Percentiles rank a stretch among this genome's conserved stretches.
phyloP scores from a whole-genome alignment of 1,140 invertebrate species.

The Magallana gigas region DNA sequence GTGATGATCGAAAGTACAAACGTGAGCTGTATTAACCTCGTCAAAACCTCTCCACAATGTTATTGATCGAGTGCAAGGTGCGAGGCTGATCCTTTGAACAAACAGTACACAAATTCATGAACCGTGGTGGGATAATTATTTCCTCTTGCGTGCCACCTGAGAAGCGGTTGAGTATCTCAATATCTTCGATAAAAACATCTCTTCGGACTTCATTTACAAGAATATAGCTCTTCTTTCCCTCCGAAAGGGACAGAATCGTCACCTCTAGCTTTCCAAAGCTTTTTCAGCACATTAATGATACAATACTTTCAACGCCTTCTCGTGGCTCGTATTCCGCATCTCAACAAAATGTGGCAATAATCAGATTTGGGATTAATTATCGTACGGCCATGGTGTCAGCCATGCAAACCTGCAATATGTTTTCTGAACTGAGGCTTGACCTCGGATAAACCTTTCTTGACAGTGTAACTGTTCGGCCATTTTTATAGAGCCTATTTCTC shows the following conservation, averaged over 20 bases:
- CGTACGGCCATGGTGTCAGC: neutral
- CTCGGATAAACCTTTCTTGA: neutral
- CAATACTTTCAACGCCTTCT: neutral
- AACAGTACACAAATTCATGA: neutral
- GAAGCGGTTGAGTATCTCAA: neutral
- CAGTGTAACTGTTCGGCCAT: neutral
- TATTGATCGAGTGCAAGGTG: no score
- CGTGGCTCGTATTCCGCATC: no score
- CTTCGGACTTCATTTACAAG: neutral
- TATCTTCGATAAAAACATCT: neutral
- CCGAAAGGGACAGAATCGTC: neutral
- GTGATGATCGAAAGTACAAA: no score
- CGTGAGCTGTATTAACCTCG: no score
- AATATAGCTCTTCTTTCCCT: neutral
- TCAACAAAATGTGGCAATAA: no score
- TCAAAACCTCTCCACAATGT: no score
- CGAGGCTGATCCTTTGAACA: no score
- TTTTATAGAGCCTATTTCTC: no score
- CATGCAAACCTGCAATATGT: neutral
- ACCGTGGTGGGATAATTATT: neutral
- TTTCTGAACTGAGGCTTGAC: neutral
- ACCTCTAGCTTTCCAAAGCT: neutral
- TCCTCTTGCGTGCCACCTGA: constrained; percentile 25
- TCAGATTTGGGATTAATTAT: no score
- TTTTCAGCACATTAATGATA: neutral